A percentile compares a stretch with the other conserved stretches of the same genome.
These are phyloP conservation scores for Keiferia lycopersicella DNA, from an alignment of 2,888 invertebrate genomes.

Conservation along the genomic window DNA sequence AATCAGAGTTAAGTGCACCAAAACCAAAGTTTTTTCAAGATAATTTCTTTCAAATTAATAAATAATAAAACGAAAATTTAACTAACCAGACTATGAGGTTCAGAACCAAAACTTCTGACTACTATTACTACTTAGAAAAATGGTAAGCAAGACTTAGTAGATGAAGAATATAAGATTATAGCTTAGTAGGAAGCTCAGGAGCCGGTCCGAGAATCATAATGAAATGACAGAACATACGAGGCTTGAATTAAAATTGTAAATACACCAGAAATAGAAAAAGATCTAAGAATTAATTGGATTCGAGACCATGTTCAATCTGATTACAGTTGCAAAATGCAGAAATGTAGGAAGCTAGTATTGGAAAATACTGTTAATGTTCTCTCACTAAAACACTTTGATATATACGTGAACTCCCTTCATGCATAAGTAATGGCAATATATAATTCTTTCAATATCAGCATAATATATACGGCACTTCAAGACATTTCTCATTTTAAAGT, in stretches of 20 bases:
- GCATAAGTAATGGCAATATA: not conserved
- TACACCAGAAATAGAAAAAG: constrained; percentile 5
- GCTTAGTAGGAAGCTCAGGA: not conserved
- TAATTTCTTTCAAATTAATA: too few relatives aligned
- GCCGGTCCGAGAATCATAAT: not conserved
- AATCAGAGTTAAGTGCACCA: too few relatives aligned
- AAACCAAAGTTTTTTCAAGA: too few relatives aligned
- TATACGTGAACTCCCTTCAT: not conserved
- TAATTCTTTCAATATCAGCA: not conserved
- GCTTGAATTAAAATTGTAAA: constrained; percentile 5
- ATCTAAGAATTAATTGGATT: not conserved
- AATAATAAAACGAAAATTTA: too few relatives aligned
- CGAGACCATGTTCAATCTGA: not conserved
- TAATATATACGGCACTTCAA: too few relatives aligned
- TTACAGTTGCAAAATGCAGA: constrained; percentile 7
- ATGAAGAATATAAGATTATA: not conserved
- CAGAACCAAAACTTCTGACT: too few relatives aligned
- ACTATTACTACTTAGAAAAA: too few relatives aligned
- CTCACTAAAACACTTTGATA: not conserved
- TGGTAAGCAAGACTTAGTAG: not conserved
- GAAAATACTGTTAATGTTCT: constrained; percentile 10
- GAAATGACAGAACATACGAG: not conserved
- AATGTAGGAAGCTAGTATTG: constrained; percentile 6
- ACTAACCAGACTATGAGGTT: too few relatives aligned
- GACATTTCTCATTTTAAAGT: too few relatives aligned